These are phyloP conservation scores for Alauda arvensis DNA, from an alignment of 2,797 vertebrate genomes.

Conservation along the genomic window DNA sequence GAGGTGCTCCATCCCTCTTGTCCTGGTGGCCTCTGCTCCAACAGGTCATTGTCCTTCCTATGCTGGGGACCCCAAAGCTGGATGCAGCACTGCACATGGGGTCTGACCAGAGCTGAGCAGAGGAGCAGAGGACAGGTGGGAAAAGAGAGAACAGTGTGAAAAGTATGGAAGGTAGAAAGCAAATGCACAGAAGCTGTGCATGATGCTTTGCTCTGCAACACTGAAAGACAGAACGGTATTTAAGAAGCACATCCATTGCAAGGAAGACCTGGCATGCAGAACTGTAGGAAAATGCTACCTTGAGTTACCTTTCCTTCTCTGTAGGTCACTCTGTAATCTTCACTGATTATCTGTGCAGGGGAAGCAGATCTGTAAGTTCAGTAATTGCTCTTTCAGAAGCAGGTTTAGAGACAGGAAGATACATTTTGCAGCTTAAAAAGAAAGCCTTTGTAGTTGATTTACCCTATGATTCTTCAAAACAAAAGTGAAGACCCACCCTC, in stretches of 20 bases:
- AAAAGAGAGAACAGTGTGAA: not conserved
- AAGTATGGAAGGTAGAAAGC: not conserved
- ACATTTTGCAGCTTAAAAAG: not conserved
- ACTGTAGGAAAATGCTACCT: not conserved
- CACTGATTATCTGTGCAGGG: not conserved
- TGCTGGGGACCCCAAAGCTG: not conserved
- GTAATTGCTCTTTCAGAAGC: not conserved
- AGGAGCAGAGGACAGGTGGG: not conserved
- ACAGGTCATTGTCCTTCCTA: rapidly evolving
- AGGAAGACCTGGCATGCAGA: not conserved
- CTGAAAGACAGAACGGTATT: not conserved
- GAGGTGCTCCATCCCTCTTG: not conserved
- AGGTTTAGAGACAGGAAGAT: not conserved
- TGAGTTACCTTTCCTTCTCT: not conserved
- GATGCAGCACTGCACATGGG: not conserved
- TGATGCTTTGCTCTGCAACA: not conserved
- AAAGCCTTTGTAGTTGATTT: not conserved
- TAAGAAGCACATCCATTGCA: not conserved
- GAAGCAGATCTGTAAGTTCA: not conserved
- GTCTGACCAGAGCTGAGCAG: not conserved
- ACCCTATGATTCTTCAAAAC: not conserved
- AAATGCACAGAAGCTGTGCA: not conserved
- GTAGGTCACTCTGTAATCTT: not conserved
- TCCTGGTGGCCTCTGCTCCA: not conserved
- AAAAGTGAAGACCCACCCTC: not conserved